These are phyloP conservation scores for Temnothorax longispinosus DNA, from an alignment of 1,140 invertebrate species.

Conservation along the genomic window DNA sequence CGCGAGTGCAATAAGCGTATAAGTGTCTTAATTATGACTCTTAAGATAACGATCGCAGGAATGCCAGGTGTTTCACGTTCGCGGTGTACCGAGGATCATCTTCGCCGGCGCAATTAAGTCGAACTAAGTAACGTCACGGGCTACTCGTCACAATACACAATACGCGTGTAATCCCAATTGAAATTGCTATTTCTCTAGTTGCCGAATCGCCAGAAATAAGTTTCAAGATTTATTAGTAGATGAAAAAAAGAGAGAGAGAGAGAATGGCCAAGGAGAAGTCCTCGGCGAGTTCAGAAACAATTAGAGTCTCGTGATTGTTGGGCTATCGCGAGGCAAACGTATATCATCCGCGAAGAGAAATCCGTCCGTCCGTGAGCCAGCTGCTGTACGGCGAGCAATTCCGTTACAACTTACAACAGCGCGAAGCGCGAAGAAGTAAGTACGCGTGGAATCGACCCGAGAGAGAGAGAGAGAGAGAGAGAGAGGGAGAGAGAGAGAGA, in stretches of 20 bases:
- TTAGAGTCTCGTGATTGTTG: conserved; percentile 54
- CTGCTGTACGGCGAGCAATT: background rate
- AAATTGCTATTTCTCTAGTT: background rate
- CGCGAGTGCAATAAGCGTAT: background rate
- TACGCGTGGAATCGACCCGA: background rate
- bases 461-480: too few relatives aligned
- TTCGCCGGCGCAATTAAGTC: background rate
- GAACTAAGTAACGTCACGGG: background rate
- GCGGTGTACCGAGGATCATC: background rate
- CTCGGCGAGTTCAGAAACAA: conserved; percentile 47
- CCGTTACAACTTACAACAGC: background rate
- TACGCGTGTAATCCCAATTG: background rate
- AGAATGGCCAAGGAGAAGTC: conserved; percentile 52
- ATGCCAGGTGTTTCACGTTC: background rate
- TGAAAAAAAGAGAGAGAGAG: background rate
- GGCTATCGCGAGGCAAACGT: conserved; percentile 53
- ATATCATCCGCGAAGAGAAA: conserved; percentile 63
- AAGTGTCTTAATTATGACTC: background rate
- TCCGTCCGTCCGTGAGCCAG: background rate
- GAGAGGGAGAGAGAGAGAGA: background rate
- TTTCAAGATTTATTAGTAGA: background rate
- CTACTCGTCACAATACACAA: background rate
- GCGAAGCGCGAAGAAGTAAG: background rate
- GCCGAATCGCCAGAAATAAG: background rate
- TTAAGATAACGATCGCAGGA: background rate